Evolutionary conservation across 1,140 invertebrate species (phyloP).

Genomic region (Notospermus geniculatus): DNA sequence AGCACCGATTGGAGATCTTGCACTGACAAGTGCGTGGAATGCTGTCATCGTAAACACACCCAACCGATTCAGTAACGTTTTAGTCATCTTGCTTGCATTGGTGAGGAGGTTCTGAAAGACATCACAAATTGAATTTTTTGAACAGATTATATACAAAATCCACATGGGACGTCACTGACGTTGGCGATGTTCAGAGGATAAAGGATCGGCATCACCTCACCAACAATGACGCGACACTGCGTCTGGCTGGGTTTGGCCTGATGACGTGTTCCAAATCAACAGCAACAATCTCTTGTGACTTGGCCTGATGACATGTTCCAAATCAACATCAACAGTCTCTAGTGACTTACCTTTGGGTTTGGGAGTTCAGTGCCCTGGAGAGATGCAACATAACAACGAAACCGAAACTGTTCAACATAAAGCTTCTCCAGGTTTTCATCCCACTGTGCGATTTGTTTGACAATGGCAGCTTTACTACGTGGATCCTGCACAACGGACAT

Average conservation of each 20-base stretch:
- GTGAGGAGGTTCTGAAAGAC: slow-evolving; percentile 82
- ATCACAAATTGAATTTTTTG: not conserved
- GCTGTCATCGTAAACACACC: slow-evolving; percentile 97
- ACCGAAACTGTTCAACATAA: slow-evolving; percentile 94
- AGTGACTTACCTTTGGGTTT: slow-evolving; percentile 84
- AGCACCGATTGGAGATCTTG: slow-evolving; percentile 61
- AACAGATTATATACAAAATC: slow-evolving; percentile 2
- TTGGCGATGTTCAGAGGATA: too few species aligned
- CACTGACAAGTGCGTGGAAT: slow-evolving; percentile 96
- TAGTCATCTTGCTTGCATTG: slow-evolving; percentile 91
- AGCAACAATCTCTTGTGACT: too few species aligned
- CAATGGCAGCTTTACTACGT: slow-evolving; percentile 85
- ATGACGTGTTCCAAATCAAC: too few species aligned
- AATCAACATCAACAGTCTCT: too few species aligned
- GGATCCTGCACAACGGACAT: slow-evolving; percentile 89
- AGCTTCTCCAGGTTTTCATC: slow-evolving; percentile 94
- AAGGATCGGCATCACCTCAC: too few species aligned
- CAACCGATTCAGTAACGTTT: slow-evolving; percentile 88
- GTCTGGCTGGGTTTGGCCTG: too few species aligned
- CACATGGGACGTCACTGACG: too few species aligned
- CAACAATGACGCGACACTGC: too few species aligned
- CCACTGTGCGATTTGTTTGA: slow-evolving; percentile 90
- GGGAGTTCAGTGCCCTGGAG: slow-evolving; percentile 92
- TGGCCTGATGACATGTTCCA: too few species aligned
- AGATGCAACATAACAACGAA: slow-evolving; percentile 95